Base-by-base conservation (phyloP, 92 coral and sea anemone species). In the Metridium senile region DNA sequence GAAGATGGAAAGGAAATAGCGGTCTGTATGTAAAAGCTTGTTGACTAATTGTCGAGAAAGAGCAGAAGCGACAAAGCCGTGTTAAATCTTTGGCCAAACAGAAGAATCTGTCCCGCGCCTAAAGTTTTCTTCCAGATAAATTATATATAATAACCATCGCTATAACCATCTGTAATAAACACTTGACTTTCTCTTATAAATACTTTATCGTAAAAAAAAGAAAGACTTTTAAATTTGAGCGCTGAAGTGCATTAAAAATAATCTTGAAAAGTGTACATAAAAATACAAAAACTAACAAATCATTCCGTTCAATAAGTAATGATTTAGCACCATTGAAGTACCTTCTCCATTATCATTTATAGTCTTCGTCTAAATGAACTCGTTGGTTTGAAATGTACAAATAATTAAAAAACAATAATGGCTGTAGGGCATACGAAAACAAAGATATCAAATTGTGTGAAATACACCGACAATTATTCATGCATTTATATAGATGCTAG, bases 301-400 rank as follows among this genome's bases (percentile, higher is more conserved):
- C 39, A 63, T 63, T 63, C 26, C 21, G 69, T 63, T 63, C 45
- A 63, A 63, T 63, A 63, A 63, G 22, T 59, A 59, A 63, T 63
- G 69, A 28, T 28, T 63, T 31, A 63, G 23, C 69, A 63, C 39
- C 45, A 21, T 28, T 28, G n/a, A 13, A 39, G 49, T 39, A 39
- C 49, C 6, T 39, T 39, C 49, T 39, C 49, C 49, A 39, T 39
- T 39, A 39, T 39, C 49, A 4, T 4, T 39, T 13, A 4, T 39
- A 39, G 8, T 39, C 49, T 39, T 13, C 13, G 49, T 39, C 49
- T 39, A 39, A 39, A 39, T 39, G 49, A 39, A 39, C 49, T 39
- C 69, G 26, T 63, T 28, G 69, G 45, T 11, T 8, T 63, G 45
- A 63, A 63, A 63, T 28, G 69, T 26, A 23, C 6, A 59, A 63